Conservation (phyloP, 2,113 vertebrate species). For the Poecile atricapillus region DNA sequence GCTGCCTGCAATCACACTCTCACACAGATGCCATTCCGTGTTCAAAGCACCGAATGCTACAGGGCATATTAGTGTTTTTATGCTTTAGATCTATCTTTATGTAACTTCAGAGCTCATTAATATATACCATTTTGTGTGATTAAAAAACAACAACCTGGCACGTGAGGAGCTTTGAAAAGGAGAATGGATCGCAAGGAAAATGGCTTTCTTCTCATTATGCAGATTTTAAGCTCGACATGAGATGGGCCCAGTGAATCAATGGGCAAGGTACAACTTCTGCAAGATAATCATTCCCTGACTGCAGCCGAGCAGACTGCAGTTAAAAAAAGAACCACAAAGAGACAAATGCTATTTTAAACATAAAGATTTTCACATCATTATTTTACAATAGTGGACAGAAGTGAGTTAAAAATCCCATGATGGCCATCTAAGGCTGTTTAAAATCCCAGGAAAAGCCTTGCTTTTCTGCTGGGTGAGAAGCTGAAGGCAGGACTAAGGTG, state of each 20-base stretch:
- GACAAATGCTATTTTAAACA: background rate
- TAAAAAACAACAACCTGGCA: slow-evolving; percentile 43
- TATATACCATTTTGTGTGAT: slow-evolving; percentile 58
- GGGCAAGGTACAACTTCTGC: background rate
- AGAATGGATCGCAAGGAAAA: slow-evolving; percentile 12
- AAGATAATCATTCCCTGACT: background rate
- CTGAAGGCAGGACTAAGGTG: background rate
- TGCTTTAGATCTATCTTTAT: slow-evolving; percentile 46
- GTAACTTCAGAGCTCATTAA: slow-evolving; percentile 61
- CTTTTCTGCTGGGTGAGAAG: background rate
- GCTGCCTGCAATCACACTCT: slow-evolving; percentile 20
- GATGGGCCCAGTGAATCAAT: background rate
- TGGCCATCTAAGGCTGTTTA: background rate
- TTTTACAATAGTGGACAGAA: background rate
- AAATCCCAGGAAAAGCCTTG: background rate
- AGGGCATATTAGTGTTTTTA: slow-evolving; percentile 39
- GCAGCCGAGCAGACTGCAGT: background rate
- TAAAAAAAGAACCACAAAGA: background rate
- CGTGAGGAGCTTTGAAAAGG: slow-evolving; percentile 13
- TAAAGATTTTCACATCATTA: background rate
- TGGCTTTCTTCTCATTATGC: slow-evolving; percentile 24
- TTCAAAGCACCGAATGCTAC: slow-evolving; percentile 55
- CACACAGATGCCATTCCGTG: slow-evolving; percentile 32
- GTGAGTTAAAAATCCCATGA: background rate
- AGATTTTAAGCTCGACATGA: background rate